Evolutionary conservation across 2,888 invertebrate species (phyloP).

Genomic region (Meghimatium bilineatum): DNA sequence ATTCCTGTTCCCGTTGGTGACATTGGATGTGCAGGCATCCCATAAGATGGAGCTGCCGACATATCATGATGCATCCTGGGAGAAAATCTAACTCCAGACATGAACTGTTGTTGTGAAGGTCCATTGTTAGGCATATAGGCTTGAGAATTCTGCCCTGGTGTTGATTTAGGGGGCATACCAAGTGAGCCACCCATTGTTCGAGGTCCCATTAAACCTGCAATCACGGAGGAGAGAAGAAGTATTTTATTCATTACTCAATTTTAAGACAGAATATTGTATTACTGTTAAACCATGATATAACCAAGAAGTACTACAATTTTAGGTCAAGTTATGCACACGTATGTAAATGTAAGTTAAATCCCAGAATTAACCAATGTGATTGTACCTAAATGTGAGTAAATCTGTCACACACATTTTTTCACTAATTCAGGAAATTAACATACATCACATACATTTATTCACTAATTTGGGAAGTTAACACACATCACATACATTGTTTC

Average conservation of each 20-base stretch:
- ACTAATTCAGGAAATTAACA: no score
- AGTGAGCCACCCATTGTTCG: constrained; percentile 47
- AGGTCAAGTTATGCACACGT: no score
- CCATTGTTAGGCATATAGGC: constrained; percentile 29
- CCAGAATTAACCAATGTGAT: no score
- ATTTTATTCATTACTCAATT: no score
- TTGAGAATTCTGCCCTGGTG: constrained; percentile 29
- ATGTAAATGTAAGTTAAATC: no score
- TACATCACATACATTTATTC: no score
- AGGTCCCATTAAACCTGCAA: constrained; percentile 44
- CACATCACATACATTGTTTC: no score
- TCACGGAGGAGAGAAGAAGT: constrained; percentile 25
- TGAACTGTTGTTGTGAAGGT: constrained; percentile 30
- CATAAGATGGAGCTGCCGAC: constrained; percentile 40
- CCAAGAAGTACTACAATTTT: no score
- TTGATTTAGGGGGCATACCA: constrained; percentile 38
- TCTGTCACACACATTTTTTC: no score
- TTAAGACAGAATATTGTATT: not conserved
- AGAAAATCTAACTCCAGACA: constrained; percentile 44
- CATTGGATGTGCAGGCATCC: constrained; percentile 48
- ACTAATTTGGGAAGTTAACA: no score
- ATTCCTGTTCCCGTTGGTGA: constrained; percentile 44
- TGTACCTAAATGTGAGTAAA: no score
- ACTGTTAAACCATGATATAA: not conserved
- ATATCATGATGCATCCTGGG: constrained; percentile 50